Evolutionary conservation across 2,113 vertebrate genomes (phyloP).

Genomic region (Gopherus flavomarginatus): DNA sequence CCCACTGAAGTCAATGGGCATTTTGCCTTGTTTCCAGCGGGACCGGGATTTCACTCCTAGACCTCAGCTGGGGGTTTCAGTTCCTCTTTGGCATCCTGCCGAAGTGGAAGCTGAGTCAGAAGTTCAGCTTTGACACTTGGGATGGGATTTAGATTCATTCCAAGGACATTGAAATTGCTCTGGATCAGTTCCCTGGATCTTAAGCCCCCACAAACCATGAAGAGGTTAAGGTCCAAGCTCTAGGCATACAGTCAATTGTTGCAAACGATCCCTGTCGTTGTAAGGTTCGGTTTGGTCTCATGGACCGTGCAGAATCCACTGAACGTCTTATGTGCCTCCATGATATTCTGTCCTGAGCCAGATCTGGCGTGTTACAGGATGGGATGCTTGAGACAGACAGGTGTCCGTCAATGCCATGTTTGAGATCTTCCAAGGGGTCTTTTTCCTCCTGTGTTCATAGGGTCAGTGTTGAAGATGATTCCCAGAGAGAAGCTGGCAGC

Average conservation of each 20-base stretch:
- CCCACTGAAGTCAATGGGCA: fast-evolving
- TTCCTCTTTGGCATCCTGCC: background rate
- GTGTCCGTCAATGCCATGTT: background rate
- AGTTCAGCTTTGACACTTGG: background rate
- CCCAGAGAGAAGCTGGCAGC: background rate
- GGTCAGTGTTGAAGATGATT: background rate
- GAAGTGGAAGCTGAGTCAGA: fast-evolving
- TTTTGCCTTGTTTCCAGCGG: fast-evolving
- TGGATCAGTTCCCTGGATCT: background rate
- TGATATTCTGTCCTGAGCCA: background rate
- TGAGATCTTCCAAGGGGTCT: background rate
- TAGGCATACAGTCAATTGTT: background rate
- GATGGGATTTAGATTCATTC: background rate
- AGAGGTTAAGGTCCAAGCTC: background rate
- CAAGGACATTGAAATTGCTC: background rate
- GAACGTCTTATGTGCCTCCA: background rate
- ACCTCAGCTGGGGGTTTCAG: background rate
- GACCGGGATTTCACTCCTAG: background rate
- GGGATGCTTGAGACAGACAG: background rate
- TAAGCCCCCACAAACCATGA: background rate
- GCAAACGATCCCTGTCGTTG: background rate
- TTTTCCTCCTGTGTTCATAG: background rate
- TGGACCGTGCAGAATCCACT: background rate
- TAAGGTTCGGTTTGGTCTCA: background rate
- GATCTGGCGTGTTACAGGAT: background rate